A percentile compares a stretch with the other conserved stretches of the same genome.
phyloP scores from a whole-genome alignment of 2,797 vertebrate species.

The Channallabes apus region DNA sequence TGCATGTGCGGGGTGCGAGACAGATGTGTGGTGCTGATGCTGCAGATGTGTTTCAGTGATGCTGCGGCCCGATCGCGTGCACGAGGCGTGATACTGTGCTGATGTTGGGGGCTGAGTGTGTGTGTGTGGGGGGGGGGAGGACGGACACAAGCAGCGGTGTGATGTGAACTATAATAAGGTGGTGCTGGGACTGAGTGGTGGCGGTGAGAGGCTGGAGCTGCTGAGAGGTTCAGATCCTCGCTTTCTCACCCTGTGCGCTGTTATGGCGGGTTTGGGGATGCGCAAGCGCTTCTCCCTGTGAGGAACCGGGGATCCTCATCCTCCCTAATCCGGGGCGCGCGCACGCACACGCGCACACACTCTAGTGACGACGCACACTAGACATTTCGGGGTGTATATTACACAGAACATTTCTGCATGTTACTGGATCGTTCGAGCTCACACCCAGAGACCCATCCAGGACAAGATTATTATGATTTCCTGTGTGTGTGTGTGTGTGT shows the following conservation, averaged over 20 bases:
- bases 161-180: conserved; percentile 2
- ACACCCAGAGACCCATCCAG: not conserved
- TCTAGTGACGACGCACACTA: not conserved
- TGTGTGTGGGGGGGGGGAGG: no score
- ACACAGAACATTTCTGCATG: not conserved
- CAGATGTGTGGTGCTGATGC: conserved; percentile 14
- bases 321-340: not conserved
- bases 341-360: not conserved
- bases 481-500: not conserved
- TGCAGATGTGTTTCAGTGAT: conserved; percentile 14
- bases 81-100: conserved; percentile 11
- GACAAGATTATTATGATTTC: conserved; percentile 7
- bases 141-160: not conserved
- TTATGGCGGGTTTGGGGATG: conserved; percentile 27
- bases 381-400: not conserved
- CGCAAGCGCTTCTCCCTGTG: not conserved
- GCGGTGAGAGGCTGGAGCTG: not conserved
- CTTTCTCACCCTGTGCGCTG: not conserved
- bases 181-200: not conserved
- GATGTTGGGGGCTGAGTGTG: not conserved
- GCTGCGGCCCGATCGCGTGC: not conserved
- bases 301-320: conserved; percentile 11
- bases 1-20: not conserved
- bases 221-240: not conserved
- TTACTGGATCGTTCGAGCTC: not conserved